Evolutionary conservation across 2,113 vertebrate genomes (phyloP).

Genomic region (Eurypyga helias): DNA sequence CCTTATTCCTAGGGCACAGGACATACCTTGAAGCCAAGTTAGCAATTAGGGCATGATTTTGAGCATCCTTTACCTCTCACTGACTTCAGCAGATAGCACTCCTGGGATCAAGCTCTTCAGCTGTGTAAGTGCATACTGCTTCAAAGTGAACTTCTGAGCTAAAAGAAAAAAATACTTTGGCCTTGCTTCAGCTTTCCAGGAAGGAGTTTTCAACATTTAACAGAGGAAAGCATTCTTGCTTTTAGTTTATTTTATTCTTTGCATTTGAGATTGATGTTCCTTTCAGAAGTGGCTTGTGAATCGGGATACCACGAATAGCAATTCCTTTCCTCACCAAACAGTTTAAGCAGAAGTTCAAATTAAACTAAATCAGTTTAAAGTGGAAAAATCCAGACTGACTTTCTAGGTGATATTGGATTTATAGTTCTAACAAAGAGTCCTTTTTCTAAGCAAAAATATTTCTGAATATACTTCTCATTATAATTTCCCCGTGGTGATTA

Average conservation of each 20-base stretch:
- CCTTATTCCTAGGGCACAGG: neutral
- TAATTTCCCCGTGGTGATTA: neutral
- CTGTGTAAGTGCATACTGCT: neutral
- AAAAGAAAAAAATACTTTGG: neutral
- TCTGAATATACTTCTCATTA: neutral
- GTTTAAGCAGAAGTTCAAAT: neutral
- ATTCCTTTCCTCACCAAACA: neutral
- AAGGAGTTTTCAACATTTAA: neutral
- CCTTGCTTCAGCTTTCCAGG: conserved; percentile 40
- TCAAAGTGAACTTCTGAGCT: conserved; percentile 34
- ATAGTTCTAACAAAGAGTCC: neutral
- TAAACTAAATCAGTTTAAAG: neutral
- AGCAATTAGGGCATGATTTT: conserved; percentile 34
- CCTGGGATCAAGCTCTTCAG: conserved; percentile 40
- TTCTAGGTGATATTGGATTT: neutral
- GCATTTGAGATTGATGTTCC: neutral
- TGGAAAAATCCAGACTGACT: neutral
- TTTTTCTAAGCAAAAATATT: neutral
- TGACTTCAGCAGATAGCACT: conserved; percentile 26
- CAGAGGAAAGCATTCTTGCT: neutral
- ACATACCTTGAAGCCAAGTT: neutral
- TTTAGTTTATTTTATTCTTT: neutral
- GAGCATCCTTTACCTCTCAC: conserved; percentile 40
- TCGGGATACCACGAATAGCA: neutral
- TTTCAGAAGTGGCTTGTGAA: neutral